phyloP scores from a whole-genome alignment of 2,113 vertebrate species.

The Typhlomys cinereus region DNA sequence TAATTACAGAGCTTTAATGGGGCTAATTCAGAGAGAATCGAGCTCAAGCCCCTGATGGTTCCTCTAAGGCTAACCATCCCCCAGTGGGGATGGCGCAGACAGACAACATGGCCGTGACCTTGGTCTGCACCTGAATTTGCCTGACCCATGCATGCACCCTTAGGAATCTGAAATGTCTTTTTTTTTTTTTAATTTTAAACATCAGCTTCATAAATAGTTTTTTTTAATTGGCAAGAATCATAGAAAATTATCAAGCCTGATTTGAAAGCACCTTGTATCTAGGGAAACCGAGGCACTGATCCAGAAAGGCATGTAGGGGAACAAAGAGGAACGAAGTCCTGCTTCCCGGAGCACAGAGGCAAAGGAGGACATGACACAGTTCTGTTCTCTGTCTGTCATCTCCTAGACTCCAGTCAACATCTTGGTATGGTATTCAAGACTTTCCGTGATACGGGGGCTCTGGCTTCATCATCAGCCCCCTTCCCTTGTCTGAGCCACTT shows the following conservation, averaged over 20 bases:
- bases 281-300: constrained; percentile 42
- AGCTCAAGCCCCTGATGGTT: constrained; percentile 33
- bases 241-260: neutral
- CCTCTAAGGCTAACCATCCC: constrained; percentile 1
- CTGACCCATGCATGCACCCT: neutral
- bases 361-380: neutral
- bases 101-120: constrained; percentile 42
- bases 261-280: neutral
- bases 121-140: constrained; percentile 26
- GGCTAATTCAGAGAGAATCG: constrained; percentile 68
- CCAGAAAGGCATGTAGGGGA: neutral
- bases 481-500: neutral
- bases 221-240: neutral
- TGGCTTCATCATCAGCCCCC: neutral
- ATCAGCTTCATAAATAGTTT: neutral
- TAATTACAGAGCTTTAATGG: constrained; percentile 74
- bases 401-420: neutral
- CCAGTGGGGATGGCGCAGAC: neutral
- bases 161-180: neutral
- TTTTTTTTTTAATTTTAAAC: neutral
- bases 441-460: neutral
- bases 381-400: neutral
- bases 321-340: neutral
- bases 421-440: neutral
- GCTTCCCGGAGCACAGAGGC: neutral